phyloP scores from a whole-genome alignment of 2,888 invertebrate species.

The Leucophenga montana region DNA sequence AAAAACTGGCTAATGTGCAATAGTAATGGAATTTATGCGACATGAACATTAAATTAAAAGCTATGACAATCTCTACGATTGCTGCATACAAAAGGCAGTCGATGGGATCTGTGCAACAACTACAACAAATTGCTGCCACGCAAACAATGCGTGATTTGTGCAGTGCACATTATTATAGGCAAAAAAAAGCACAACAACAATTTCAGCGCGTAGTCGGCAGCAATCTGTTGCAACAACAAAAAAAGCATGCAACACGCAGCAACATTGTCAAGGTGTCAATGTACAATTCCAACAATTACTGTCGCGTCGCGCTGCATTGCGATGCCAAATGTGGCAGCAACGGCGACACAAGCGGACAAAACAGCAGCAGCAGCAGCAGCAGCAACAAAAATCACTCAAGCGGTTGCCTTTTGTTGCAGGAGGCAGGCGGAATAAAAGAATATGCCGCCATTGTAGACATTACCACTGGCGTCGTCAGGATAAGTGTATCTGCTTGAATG shows the following conservation, averaged over 20 bases:
- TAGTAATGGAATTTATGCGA: slow-evolving; percentile 9
- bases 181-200: slow-evolving; percentile 28
- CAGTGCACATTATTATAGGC: too few relatives aligned
- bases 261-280: slow-evolving; percentile 21
- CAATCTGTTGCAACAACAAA: slow-evolving; percentile 32
- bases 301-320: slow-evolving; percentile 1
- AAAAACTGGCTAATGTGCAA: not conserved
- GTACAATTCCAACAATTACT: slow-evolving; percentile 40
- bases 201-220: slow-evolving; percentile 20
- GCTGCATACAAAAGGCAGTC: slow-evolving; percentile 19
- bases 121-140: slow-evolving; percentile 64
- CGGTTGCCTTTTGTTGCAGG: not conserved
- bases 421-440: not conserved
- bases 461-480: not conserved
- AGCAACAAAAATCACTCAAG: slow-evolving; percentile 5
- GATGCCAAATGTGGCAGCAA: slow-evolving; percentile 1
- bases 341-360: slow-evolving; percentile 3
- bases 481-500: not conserved
- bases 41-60: slow-evolving; percentile 20
- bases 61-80: slow-evolving; percentile 11
- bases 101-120: slow-evolving; percentile 34
- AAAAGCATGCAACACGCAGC: slow-evolving; percentile 26
- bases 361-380: slow-evolving; percentile 1
- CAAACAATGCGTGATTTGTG: slow-evolving; percentile 59
- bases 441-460: not conserved